Evolutionary conservation across 2,113 vertebrate species (phyloP).

Genomic region (Microcebus jonahi): DNA sequence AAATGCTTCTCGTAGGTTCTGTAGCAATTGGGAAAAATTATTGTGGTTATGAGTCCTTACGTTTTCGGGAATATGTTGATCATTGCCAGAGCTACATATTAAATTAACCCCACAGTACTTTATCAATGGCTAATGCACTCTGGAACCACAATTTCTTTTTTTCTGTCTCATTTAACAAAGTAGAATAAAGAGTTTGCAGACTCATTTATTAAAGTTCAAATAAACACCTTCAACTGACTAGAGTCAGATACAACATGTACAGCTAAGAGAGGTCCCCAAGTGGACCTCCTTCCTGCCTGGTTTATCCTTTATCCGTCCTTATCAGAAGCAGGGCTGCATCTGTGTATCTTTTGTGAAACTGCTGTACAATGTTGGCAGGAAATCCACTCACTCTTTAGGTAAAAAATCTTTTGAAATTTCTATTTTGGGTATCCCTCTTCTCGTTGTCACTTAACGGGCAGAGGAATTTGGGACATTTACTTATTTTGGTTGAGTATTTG

Average conservation of each 20-base stretch:
- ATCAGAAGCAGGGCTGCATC: not conserved
- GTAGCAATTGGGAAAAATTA: not conserved
- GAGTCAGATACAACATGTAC: fast-evolving
- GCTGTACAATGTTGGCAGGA: not conserved
- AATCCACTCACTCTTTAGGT: not conserved
- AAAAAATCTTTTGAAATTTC: not conserved
- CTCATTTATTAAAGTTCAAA: not conserved
- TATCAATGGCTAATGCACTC: not conserved
- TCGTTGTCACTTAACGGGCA: not conserved
- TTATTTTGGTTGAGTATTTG: not conserved
- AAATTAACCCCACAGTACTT: not conserved
- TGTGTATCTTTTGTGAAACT: not conserved
- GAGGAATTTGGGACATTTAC: not conserved
- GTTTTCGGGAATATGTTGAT: not conserved
- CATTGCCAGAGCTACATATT: not conserved
- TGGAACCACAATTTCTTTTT: not conserved
- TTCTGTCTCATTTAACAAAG: not conserved
- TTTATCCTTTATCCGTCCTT: not conserved
- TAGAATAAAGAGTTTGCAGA: not conserved
- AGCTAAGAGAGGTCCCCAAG: fast-evolving
- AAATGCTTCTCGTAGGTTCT: not conserved
- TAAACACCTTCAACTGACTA: not conserved
- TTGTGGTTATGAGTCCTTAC: not conserved
- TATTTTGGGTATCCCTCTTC: not conserved
- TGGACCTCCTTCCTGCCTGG: not conserved